These are phyloP conservation scores for Mylabris phalerata DNA, from an alignment of 1,140 invertebrate species.

Conservation along the genomic window DNA sequence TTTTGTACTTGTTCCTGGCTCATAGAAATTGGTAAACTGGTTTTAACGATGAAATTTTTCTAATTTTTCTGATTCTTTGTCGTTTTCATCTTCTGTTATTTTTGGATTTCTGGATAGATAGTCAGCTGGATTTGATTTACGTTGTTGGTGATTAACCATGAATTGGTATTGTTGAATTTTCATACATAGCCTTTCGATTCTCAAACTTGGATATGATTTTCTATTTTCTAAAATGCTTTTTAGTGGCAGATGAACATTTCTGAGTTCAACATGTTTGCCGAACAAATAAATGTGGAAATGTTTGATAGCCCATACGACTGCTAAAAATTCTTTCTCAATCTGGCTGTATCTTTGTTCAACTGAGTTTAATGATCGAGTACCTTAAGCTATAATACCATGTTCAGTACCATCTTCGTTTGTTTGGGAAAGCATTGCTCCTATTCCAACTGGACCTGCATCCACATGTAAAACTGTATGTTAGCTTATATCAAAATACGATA, in stretches of 20 bases:
- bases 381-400: conserved; percentile 20
- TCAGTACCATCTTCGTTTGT: not conserved
- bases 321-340: conserved; percentile 48
- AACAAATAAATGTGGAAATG: conserved; percentile 49
- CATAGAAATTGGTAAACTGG: not conserved
- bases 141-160: not conserved
- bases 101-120: not conserved
- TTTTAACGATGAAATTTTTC: not conserved
- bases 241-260: conserved; percentile 37
- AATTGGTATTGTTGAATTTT: conserved; percentile 6
- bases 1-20: conserved; percentile 2
- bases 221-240: not conserved
- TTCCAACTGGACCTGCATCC: conserved; percentile 4
- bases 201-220: not conserved
- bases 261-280: conserved; percentile 42
- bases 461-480: conserved; percentile 1
- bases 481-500: conserved; percentile 4
- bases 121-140: not conserved
- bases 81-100: not conserved
- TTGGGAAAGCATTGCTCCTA: conserved; percentile 9
- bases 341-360: conserved; percentile 47
- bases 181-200: not conserved
- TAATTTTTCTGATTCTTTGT: not conserved
- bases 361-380: conserved; percentile 42
- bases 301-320: conserved; percentile 43